phyloP scores from a whole-genome alignment of 2,113 vertebrate genomes.

The Heptranchias perlo region DNA sequence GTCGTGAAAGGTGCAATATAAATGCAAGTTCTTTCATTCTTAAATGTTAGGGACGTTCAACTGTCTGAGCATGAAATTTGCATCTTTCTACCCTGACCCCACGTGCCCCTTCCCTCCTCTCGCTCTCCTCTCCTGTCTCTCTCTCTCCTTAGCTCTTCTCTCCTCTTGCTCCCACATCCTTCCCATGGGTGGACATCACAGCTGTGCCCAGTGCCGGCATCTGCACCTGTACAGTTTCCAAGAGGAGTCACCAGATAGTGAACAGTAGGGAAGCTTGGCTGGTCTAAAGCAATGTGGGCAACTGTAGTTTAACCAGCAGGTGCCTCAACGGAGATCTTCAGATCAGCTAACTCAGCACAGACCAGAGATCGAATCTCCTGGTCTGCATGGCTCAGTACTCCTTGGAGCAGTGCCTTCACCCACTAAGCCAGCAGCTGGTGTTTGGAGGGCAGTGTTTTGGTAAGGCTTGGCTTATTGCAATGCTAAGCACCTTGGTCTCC shows the following conservation, averaged over 20 bases:
- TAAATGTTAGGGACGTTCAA: conserved; percentile 4
- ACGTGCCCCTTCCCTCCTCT: not conserved
- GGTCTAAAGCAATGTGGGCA: not conserved
- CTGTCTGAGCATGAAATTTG: not conserved
- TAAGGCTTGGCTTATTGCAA: not conserved
- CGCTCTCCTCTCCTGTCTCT: not conserved
- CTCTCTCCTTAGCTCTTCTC: not conserved
- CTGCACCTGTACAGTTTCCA: not conserved
- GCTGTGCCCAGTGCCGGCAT: not conserved
- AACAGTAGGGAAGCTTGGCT: not conserved
- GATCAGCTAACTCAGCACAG: not conserved
- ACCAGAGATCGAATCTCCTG: not conserved
- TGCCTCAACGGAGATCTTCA: not conserved
- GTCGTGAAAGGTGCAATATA: not conserved
- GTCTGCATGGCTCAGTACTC: not conserved
- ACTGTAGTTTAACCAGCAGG: not conserved
- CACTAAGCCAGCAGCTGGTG: not conserved
- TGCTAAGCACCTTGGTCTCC: not conserved
- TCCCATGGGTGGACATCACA: not conserved
- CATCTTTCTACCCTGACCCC: not conserved
- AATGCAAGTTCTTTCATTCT: not conserved
- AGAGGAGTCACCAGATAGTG: not conserved
- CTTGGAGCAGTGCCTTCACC: not conserved
- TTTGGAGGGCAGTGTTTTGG: not conserved
- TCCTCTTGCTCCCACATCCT: not conserved